Evolutionary conservation across 1,140 invertebrate species (phyloP).

Genomic region (Papilio machaon): DNA sequence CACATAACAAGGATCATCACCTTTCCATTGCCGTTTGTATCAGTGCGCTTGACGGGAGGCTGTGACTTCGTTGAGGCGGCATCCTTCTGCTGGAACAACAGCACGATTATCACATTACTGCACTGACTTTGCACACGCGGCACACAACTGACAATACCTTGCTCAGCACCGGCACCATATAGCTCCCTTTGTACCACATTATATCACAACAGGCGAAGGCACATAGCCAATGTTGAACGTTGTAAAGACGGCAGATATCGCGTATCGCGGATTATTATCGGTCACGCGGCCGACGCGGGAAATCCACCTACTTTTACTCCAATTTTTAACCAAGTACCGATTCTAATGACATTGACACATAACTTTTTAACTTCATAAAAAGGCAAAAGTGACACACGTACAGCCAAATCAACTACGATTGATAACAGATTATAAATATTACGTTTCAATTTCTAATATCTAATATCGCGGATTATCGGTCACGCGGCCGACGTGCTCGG

Average conservation of each 20-base stretch:
- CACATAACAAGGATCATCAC: conserved; percentile 8
- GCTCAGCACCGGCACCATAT: conserved; percentile 30
- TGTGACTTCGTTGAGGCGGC: neutral
- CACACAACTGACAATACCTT: conserved; percentile 17
- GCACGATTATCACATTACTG: conserved; percentile 22
- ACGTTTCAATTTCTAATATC: neutral
- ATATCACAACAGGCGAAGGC: neutral
- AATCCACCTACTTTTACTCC: neutral
- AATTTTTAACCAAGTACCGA: neutral
- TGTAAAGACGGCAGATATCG: neutral
- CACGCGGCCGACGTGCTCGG: neutral
- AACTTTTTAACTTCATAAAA: neutral
- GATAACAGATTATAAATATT: conserved; percentile 6
- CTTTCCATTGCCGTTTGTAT: conserved; percentile 18
- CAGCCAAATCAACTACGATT: neutral
- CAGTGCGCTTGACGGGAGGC: neutral
- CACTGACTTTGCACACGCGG: neutral
- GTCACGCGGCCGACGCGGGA: conserved; percentile 13
- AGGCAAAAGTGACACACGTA: neutral
- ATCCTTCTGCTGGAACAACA: conserved; percentile 28
- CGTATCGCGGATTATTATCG: conserved; percentile 26
- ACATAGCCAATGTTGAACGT: neutral
- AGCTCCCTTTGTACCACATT: conserved; percentile 25
- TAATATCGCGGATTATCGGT: neutral
- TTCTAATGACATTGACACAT: neutral